Percentiles rank a stretch among this genome's conserved stretches.
phyloP scores from a whole-genome alignment of 2,888 invertebrate species.

The Limnephilus rhombicus region DNA sequence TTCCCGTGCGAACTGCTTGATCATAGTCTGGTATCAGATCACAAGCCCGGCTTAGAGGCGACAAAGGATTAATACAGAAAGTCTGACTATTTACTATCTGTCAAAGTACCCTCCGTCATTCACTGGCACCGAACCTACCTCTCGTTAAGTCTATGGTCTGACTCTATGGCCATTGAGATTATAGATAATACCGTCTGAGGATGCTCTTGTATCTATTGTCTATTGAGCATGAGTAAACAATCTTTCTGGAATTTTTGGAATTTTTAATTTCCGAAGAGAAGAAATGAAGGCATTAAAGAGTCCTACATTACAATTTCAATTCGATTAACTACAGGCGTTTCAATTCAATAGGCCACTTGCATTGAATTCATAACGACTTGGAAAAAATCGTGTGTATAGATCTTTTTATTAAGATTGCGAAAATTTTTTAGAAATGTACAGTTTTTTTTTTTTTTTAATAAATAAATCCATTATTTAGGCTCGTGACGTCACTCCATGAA shows the following conservation, averaged over 20 bases:
- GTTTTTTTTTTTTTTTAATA: too few species aligned
- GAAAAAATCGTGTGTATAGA: too few species aligned
- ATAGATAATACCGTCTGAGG: conserved; percentile 19
- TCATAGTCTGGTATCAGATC: not conserved
- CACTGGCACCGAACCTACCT: not conserved
- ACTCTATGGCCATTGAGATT: not conserved
- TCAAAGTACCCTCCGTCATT: not conserved
- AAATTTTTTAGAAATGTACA: too few species aligned
- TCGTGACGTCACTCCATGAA: too few species aligned
- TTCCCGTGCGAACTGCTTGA: not conserved
- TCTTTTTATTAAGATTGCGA: too few species aligned
- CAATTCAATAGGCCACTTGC: too few species aligned
- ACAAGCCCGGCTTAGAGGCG: not conserved
- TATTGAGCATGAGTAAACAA: not conserved
- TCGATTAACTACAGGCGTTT: too few species aligned
- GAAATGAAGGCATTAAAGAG: too few species aligned
- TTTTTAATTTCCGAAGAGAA: too few species aligned
- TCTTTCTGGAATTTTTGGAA: not conserved
- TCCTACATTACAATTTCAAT: too few species aligned
- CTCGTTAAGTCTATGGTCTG: not conserved
- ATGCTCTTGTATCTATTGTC: not conserved
- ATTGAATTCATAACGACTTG: too few species aligned
- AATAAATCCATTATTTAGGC: too few species aligned
- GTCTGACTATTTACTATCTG: not conserved
- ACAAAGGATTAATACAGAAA: not conserved